Conservation (phyloP, 1,140 invertebrate genomes). For the Cardiocondyla obscurior region DNA sequence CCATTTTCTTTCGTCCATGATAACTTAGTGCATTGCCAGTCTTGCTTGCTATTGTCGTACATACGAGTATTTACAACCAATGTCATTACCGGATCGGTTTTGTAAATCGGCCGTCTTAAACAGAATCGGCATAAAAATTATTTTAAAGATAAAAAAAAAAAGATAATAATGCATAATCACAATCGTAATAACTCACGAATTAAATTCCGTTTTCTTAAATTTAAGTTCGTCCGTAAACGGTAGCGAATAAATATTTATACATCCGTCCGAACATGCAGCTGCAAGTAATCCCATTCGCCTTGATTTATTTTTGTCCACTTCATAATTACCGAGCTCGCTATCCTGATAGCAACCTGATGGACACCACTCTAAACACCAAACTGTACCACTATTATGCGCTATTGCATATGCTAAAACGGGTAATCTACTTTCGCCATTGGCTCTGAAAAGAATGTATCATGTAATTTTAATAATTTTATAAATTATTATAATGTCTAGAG, state of each 20-base stretch:
- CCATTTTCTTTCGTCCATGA: conserved; percentile 82
- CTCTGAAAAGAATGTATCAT: conserved; percentile 48
- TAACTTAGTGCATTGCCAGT: conserved; percentile 81
- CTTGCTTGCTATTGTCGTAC: conserved; percentile 69
- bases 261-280: conserved; percentile 87
- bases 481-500: neutral
- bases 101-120: conserved; percentile 77
- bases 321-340: conserved; percentile 70
- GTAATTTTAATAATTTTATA: conserved; percentile 1
- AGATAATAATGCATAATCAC: neutral
- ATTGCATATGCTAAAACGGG: conserved; percentile 84
- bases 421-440: conserved; percentile 39
- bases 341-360: conserved; percentile 88
- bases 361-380: conserved; percentile 90
- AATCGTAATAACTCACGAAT: conserved; percentile 48
- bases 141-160: neutral
- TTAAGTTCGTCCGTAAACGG: conserved; percentile 83
- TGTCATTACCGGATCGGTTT: conserved; percentile 77
- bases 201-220: conserved; percentile 50
- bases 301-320: conserved; percentile 58
- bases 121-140: conserved; percentile 26
- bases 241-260: conserved; percentile 86
- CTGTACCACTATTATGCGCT: conserved; percentile 86
- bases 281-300: conserved; percentile 88
- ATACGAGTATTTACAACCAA: conserved; percentile 75